Percentiles rank a stretch among this genome's conserved stretches.
These are phyloP conservation scores for Oscheius sp. DNA, from an alignment of 1,140 invertebrate genomes.

Conservation along the genomic window DNA sequence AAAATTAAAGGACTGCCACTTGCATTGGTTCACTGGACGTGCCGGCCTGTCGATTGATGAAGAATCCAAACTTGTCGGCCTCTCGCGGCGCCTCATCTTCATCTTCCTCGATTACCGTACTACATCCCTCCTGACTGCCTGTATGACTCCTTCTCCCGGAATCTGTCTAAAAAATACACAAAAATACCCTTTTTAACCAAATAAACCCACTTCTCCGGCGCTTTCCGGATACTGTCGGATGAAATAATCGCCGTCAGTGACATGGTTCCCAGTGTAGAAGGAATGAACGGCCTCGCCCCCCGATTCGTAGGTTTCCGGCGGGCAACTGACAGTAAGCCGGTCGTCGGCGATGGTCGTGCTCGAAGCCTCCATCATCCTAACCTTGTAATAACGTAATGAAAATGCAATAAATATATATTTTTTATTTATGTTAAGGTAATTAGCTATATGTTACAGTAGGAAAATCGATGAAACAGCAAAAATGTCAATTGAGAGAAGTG, in stretches of 20 bases:
- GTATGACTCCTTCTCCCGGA: background rate
- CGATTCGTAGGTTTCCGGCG: constrained; percentile 20
- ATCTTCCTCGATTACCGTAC: constrained; percentile 7
- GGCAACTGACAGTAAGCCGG: constrained; percentile 26
- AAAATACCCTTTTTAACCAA: background rate
- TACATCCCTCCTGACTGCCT: background rate
- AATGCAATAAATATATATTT: background rate
- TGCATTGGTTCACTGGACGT: background rate
- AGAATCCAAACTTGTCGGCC: constrained; percentile 7
- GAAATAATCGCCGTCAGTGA: background rate
- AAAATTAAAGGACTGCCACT: background rate
- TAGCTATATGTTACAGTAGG: too few species aligned
- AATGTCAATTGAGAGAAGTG: too few species aligned
- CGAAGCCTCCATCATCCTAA: background rate
- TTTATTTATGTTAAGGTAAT: too few species aligned
- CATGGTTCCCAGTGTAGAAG: background rate
- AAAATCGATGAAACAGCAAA: too few species aligned
- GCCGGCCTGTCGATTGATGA: background rate
- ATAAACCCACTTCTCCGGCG: constrained; percentile 20
- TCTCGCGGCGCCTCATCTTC: background rate
- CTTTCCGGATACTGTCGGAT: constrained; percentile 14
- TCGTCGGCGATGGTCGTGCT: background rate
- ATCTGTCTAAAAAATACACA: background rate
- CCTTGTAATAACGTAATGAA: background rate
- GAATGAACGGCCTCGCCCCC: background rate